Base-by-base conservation (phyloP, 2,113 vertebrate species). In the Manacus vitellinus region DNA sequence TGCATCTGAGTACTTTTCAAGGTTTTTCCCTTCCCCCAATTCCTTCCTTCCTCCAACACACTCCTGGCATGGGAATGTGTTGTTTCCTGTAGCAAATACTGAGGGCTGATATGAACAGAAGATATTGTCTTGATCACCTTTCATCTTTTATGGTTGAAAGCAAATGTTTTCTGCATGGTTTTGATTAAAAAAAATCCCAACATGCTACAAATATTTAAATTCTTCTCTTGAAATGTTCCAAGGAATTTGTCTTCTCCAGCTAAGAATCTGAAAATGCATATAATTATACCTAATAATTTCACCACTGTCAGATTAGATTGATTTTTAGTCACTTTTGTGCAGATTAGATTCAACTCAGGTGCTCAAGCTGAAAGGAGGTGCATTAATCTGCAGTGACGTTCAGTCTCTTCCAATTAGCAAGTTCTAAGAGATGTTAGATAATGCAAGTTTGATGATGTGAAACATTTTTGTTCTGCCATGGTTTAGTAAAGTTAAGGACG, bases 331-430 rank as follows among this genome's bases (percentile, higher is more conserved):
- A 87, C 77, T 95, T 94, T 24, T 43, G 62, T 94, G 70, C 54
- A 94, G 92, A 95, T 95, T 91, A 94, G 65, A 92, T 94, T 96
- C 92, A 95, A 59, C 73, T 96, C 96, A 97, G 95, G 95, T 96
- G 94, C 80, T 95, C 85, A 92, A 16, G 85, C 76, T 87, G 91
- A 96, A 95, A 92, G 73, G 75, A 87, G 63, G 73, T 93, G 73
- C 70, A 9, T 96, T 97, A 95, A 97, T 97, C 80, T 76, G 76
- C 94, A 85, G 73, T 94, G 96, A 93, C 79, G 0, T 84, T 89
- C 92, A 94, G 96, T 96, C 96, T 95, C 66, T 91, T 70, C 54
- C 77, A 94, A 91, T 97, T 96, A 97, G 95, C 4, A 13, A 91
- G 12, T 89, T 94, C 61, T 51, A 41, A 85, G 72, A 77, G 79